These are phyloP conservation scores for Fratercula arctica DNA, from an alignment of 2,797 vertebrate genomes.

Conservation along the genomic window DNA sequence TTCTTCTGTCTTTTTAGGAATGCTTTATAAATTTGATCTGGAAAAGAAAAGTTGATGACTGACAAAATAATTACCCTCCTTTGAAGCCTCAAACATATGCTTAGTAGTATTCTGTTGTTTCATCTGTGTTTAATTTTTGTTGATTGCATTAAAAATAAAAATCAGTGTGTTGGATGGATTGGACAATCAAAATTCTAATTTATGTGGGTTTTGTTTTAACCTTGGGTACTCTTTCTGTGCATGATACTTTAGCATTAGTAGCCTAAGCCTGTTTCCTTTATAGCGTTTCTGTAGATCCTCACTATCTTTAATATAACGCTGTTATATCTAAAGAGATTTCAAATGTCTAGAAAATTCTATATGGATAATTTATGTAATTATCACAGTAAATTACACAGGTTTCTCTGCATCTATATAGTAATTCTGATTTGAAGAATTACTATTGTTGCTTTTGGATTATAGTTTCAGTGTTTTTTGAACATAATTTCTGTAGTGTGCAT, in stretches of 20 bases:
- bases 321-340: background rate
- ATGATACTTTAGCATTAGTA: constrained; percentile 13
- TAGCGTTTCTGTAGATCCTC: background rate
- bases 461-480: background rate
- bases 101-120: constrained; percentile 55
- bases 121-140: constrained; percentile 61
- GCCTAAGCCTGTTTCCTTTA: background rate
- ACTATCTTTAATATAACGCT: background rate
- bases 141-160: constrained; percentile 74
- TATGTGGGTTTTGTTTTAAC: constrained; percentile 28
- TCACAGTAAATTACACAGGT: constrained; percentile 7
- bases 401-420: background rate
- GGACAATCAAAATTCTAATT: constrained; percentile 56
- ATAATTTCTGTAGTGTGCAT: background rate
- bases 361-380: constrained; percentile 16
- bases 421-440: constrained; percentile 36
- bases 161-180: constrained; percentile 37
- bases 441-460: constrained; percentile 23
- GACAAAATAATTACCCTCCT: constrained; percentile 8
- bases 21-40: constrained; percentile 36
- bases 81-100: constrained; percentile 30
- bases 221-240: background rate
- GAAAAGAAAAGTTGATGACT: constrained; percentile 40
- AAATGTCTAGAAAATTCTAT: background rate
- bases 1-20: constrained; percentile 47